Evolutionary conservation across 2,888 invertebrate genomes (phyloP).

Genomic region (Drosophila nr. fundita): DNA sequence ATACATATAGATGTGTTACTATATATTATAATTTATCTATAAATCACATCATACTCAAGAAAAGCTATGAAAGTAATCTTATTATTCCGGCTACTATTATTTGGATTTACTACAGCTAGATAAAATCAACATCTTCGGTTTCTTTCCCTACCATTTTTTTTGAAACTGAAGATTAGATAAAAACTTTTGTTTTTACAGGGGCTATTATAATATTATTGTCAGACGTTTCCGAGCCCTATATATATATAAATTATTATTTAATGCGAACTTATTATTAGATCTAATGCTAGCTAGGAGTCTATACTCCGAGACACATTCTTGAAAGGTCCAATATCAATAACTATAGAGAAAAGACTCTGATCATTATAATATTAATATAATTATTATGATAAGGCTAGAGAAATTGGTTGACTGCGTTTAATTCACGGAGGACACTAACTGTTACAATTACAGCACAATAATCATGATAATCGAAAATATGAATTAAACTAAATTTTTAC

Average conservation of each 20-base stretch:
- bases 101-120: no score
- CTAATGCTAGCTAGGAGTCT: background rate
- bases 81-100: background rate
- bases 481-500: conserved; percentile 40
- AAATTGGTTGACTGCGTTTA: background rate
- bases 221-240: no score
- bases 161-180: no score
- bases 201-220: no score
- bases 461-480: background rate
- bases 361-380: background rate
- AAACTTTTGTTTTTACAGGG: no score
- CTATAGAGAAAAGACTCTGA: background rate
- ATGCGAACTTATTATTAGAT: background rate
- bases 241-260: no score
- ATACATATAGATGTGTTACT: no score
- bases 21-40: no score
- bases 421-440: background rate
- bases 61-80: background rate
- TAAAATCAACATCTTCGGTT: no score
- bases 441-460: background rate
- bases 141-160: no score
- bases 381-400: background rate
- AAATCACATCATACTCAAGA: no score
- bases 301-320: background rate
- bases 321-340: background rate